These are phyloP conservation scores for Anagyrus pseudococci DNA, from an alignment of 2,888 invertebrate species.

Conservation along the genomic window DNA sequence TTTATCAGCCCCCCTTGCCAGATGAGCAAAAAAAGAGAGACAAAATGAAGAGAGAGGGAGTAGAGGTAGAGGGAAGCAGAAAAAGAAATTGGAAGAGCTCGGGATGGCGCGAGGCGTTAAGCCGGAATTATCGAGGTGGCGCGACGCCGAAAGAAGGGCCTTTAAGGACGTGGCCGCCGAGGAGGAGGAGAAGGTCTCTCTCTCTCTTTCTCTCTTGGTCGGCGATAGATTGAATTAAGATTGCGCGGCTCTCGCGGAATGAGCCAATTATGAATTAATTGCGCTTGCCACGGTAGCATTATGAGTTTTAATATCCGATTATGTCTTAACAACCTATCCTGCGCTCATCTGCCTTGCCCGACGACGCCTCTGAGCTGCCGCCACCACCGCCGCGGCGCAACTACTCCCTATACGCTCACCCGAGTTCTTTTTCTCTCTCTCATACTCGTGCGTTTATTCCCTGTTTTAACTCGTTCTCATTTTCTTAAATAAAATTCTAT, in stretches of 20 bases:
- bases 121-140: constrained; percentile 48
- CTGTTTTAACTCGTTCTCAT: not conserved
- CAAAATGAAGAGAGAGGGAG: constrained; percentile 3
- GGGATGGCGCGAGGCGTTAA: constrained; percentile 40
- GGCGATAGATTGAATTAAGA: constrained; percentile 62
- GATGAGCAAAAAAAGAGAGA: constrained; percentile 5
- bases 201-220: no score
- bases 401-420: no score
- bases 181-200: no score
- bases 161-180: constrained; percentile 47
- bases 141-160: constrained; percentile 42
- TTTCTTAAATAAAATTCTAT: constrained; percentile 26
- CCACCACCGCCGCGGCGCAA: no score
- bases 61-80: not conserved
- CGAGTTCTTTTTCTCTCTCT: not conserved
- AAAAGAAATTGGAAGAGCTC: constrained; percentile 13
- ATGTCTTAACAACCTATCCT: constrained; percentile 57
- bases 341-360: constrained; percentile 31
- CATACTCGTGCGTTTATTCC: constrained; percentile 4
- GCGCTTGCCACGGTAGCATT: constrained; percentile 54
- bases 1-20: constrained; percentile 8
- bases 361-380: no score
- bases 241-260: constrained; percentile 56
- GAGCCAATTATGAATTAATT: constrained; percentile 62
- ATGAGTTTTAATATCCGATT: constrained; percentile 59